Base-by-base conservation (phyloP, 2,888 invertebrate species). In the Perizoma flavofasciatum region DNA sequence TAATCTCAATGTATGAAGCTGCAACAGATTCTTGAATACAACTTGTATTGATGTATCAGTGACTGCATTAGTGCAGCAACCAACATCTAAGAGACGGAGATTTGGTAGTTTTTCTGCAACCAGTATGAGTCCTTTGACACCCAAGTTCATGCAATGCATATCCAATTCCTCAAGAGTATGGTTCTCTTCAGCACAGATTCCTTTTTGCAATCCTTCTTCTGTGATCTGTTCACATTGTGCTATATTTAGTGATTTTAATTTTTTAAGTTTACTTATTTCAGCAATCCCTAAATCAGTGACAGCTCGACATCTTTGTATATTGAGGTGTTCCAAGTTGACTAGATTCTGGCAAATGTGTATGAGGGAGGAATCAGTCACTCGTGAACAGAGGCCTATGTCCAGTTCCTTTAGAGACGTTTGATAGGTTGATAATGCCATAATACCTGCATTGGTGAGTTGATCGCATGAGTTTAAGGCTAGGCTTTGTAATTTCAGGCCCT, bases 61-160 rank as follows among this genome's bases (percentile, higher is more conserved):
- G 0, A 96, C 94, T n/a, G 94, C 94, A 84, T 93, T 94, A 67
- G 95, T 94, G 76, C 96, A 96, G 68, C 94, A 94, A 59, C 94
- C 94, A 48, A 96, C 77, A 76, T 96, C 94, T 32, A 96, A 85
- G 32, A 89, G 81, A 0, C 85, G 89, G 46, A 96, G 82, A 59
- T 93, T 93, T 0, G 93, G 92, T 56, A 95, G 84, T 66, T 88
- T 91, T 70, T 92, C 91, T 6, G 95, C 93, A 57, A 96, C 89
- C 73, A 89, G 87, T 54, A 94, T 93, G 5, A 96, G 84, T 35
- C 94, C 93, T 66, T 86, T 88, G 74, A 96, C 94, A 71, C 94
- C 94, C 41, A 96, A 85, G 72, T 94, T 93, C 39, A 95, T 79
- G 51, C 93, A 93, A 61, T 93, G 93, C 52, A 95, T 88, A 71